Base-by-base conservation (phyloP, 2,797 vertebrate species). In the Meda fulgida region DNA sequence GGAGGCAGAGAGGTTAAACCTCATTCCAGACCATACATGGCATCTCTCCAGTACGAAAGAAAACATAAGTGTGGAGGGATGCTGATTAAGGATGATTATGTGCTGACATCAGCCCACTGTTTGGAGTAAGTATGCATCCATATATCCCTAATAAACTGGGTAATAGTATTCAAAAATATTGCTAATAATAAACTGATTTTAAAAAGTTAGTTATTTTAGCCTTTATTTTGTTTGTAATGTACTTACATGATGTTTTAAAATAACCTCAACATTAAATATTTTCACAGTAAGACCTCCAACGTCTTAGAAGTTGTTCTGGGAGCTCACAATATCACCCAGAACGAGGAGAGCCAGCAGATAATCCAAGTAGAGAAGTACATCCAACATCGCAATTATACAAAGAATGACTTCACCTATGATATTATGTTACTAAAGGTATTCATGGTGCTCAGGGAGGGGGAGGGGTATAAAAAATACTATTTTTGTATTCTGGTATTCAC, bases 11-110 rank as follows among this genome's bases (percentile, higher is more conserved):
- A 78, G 13, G 76, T 86, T 26, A 91, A 92, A 86, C 86, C 91
- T 23, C 94, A 96, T 83, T 95, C 94, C 43, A 93, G 91, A 87
- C 93, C 91, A 73, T 93, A 94, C 92, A 94, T 95, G 93, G 94
- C 85, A 1, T 95, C 94, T 5, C 86, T 96, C 3, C 94, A 95
- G 78, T 0, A 38, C 29, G 0, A 1, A 3, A 4, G 1, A 7
- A 0, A 0, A 0, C 93, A 94, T 53, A 0, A 0, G 0, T 96
- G 95, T 89, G 94, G 94, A 0, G 95, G 94, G 13, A 81, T 93
- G 6, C 93, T 96, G 0, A 91, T 96, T 60, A 89, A 80, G 8
- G 5, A 91, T 4, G 87, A 94, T 85, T 95, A 93, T 83, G 93
- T 95, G 46, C 73, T 95, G 14, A 94, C 94, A 38, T 85, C 90